Evolutionary conservation across 2,888 invertebrate genomes (phyloP).

Genomic region (Brachypalpus laphriformis): DNA sequence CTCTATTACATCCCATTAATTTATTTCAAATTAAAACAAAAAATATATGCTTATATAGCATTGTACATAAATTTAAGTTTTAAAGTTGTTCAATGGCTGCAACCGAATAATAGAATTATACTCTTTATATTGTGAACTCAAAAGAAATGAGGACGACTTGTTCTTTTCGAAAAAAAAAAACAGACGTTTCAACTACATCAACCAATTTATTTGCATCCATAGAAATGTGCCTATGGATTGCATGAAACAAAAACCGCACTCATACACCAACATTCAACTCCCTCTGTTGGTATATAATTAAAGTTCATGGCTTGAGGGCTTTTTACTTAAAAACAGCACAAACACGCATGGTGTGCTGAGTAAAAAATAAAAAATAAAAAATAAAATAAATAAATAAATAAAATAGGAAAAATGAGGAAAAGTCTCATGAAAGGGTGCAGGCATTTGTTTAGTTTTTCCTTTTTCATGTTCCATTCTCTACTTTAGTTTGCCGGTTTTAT

Average conservation of each 20-base stretch:
- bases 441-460: constrained; percentile 55
- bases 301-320: constrained; percentile 70
- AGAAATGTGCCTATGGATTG: constrained; percentile 17
- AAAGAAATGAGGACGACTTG: constrained; percentile 31
- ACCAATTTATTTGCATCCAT: constrained; percentile 34
- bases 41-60: too few relatives aligned
- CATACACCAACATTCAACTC: neutral
- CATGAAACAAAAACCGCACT: constrained; percentile 1
- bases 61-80: neutral
- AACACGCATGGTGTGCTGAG: constrained; percentile 42
- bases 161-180: neutral
- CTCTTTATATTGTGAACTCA: constrained; percentile 16
- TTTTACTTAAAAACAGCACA: constrained; percentile 32
- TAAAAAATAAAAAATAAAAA: constrained; percentile 22
- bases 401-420: constrained; percentile 22
- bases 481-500: constrained; percentile 41
- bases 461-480: constrained; percentile 31
- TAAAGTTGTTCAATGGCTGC: constrained; percentile 1
- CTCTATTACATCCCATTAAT: too few relatives aligned
- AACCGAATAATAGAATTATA: neutral
- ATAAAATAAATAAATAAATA: neutral
- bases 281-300: constrained; percentile 51
- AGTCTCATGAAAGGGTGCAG: constrained; percentile 49
- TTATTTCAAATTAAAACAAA: too few relatives aligned
- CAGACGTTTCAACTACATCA: constrained; percentile 5